A percentile compares a stretch with the other conserved stretches of the same genome.
phyloP scores from a whole-genome alignment of 1,140 invertebrate genomes.

The Andricus grossulariae region DNA sequence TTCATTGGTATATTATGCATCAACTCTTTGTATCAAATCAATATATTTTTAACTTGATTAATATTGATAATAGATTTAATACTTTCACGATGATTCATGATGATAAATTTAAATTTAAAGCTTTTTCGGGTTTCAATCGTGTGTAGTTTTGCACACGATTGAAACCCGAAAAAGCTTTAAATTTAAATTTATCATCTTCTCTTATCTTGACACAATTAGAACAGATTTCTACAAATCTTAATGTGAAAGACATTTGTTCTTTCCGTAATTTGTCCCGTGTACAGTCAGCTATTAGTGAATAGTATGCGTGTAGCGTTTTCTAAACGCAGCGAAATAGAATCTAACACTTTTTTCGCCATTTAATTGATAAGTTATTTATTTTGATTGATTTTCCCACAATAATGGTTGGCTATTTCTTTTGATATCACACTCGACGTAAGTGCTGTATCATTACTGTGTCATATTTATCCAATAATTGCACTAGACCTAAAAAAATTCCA shows the following conservation, averaged over 20 bases:
- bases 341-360: conserved; percentile 36
- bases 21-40: too few species aligned
- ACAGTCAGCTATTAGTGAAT: neutral
- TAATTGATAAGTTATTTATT: conserved; percentile 41
- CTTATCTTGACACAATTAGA: neutral
- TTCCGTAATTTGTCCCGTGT: neutral
- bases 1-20: too few species aligned
- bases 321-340: conserved; percentile 22
- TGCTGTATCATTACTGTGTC: conserved; percentile 40
- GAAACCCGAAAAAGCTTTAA: too few species aligned
- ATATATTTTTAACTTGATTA: too few species aligned
- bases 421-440: conserved; percentile 17
- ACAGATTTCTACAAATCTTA: neutral
- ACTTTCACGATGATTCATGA: too few species aligned
- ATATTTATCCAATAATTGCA: conserved; percentile 44
- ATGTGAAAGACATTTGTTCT: conserved; percentile 7
- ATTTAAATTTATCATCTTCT: too few species aligned
- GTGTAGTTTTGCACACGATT: too few species aligned
- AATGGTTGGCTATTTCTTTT: conserved; percentile 36
- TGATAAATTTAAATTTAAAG: too few species aligned
- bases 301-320: conserved; percentile 32
- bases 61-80: too few species aligned
- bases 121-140: too few species aligned
- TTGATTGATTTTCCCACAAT: conserved; percentile 39
- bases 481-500: conserved; percentile 43